These are phyloP conservation scores for Lepidostoma basale DNA, from an alignment of 1,140 invertebrate genomes.

Conservation along the genomic window DNA sequence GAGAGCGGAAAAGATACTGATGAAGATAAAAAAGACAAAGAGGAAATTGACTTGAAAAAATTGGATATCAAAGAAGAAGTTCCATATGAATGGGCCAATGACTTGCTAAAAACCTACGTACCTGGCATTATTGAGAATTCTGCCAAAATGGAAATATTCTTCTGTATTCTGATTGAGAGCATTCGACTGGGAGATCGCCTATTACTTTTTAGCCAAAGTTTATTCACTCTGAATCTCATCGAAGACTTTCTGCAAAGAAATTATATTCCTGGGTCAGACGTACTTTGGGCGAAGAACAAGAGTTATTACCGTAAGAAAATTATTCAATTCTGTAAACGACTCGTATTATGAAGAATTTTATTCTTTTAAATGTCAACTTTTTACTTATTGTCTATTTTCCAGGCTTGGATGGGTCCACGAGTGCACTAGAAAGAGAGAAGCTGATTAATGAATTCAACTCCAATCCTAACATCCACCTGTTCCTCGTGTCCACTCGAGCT, in stretches of 20 bases:
- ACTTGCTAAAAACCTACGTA: conserved; percentile 85
- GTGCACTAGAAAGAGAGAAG: conserved; percentile 91
- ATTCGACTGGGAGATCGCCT: conserved; percentile 87
- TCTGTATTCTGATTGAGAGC: conserved; percentile 91
- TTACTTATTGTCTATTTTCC: conserved; percentile 47
- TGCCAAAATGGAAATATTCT: conserved; percentile 93
- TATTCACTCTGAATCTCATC: conserved; percentile 95
- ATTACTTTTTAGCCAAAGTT: conserved; percentile 95
- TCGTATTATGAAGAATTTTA: neutral
- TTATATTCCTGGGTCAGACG: conserved; percentile 75
- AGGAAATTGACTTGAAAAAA: conserved; percentile 59
- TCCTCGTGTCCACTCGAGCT: conserved; percentile 96
- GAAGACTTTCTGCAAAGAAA: conserved; percentile 90
- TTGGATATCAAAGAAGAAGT: conserved; percentile 77
- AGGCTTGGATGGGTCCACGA: conserved; percentile 94
- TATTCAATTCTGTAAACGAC: neutral
- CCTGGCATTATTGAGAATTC: conserved; percentile 91
- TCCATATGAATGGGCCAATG: conserved; percentile 85
- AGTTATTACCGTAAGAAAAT: conserved; percentile 88
- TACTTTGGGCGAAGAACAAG: conserved; percentile 83
- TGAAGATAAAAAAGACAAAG: conserved; percentile 64
- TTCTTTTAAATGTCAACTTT: neutral
- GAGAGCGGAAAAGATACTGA: conserved; percentile 57
- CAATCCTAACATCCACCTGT: conserved; percentile 86
- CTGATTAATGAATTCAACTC: conserved; percentile 97